Percentiles rank a stretch among this genome's conserved stretches.
These are phyloP conservation scores for Phoxinus phoxinus DNA, from an alignment of 2,113 vertebrate species.

Conservation along the genomic window DNA sequence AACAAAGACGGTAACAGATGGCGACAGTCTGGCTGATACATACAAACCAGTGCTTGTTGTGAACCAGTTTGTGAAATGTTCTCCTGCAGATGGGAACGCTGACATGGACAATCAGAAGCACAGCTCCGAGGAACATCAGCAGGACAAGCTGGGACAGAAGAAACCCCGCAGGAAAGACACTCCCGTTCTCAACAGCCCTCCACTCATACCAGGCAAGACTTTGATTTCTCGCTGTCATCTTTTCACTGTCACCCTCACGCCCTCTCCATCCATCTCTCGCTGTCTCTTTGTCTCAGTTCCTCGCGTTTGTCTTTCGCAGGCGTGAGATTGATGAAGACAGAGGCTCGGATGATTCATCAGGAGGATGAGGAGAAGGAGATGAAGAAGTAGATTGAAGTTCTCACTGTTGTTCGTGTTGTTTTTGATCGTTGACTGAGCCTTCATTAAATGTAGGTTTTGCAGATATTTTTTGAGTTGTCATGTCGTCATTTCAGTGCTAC, in stretches of 20 bases:
- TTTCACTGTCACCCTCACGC: background rate
- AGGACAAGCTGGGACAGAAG: constrained; percentile 79
- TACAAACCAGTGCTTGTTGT: background rate
- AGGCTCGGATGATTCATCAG: constrained; percentile 78
- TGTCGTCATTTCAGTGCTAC: background rate
- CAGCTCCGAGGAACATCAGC: constrained; percentile 71
- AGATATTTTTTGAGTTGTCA: background rate
- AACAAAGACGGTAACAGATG: constrained; percentile 53
- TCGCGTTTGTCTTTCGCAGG: constrained; percentile 73
- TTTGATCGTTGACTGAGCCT: constrained; percentile 1
- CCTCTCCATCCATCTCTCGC: background rate
- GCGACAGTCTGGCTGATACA: constrained; percentile 11
- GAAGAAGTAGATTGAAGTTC: constrained; percentile 60
- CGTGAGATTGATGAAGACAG: constrained; percentile 77
- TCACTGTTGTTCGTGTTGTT: background rate
- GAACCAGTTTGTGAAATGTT: constrained; percentile 23
- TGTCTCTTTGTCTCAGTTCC: background rate
- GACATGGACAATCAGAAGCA: constrained; percentile 60
- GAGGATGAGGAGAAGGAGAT: constrained; percentile 89
- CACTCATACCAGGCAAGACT: constrained; percentile 83
- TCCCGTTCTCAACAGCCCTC: constrained; percentile 80
- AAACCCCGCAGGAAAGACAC: constrained; percentile 93
- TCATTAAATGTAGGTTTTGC: constrained; percentile 41
- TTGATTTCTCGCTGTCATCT: background rate
- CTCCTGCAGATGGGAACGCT: constrained; percentile 34